A percentile compares a stretch with the other conserved stretches of the same genome.
phyloP scores from a whole-genome alignment of 2,888 invertebrate species.

The Cheilosia vulpina region DNA sequence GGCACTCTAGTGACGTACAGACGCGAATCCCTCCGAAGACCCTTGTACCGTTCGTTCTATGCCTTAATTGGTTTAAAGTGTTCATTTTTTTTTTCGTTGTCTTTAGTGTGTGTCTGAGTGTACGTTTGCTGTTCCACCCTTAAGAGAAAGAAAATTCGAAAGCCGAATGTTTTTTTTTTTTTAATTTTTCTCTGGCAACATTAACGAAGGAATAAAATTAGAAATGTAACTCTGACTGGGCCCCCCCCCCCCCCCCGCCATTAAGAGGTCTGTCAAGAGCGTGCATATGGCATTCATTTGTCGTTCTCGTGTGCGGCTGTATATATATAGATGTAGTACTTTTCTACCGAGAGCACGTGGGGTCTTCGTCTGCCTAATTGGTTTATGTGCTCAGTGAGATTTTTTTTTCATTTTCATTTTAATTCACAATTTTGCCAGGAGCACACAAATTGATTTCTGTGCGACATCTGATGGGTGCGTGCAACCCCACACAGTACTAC shows the following conservation, averaged over 20 bases:
- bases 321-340: background rate
- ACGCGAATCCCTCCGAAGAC: slow-evolving; percentile 36
- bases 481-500: background rate
- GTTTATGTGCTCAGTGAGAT: slow-evolving; percentile 37
- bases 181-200: slow-evolving; percentile 8
- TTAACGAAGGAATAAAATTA: slow-evolving; percentile 46
- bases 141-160: slow-evolving; percentile 21
- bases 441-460: slow-evolving; percentile 44
- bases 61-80: slow-evolving; percentile 68
- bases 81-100: slow-evolving; percentile 29
- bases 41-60: slow-evolving; percentile 14
- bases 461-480: slow-evolving; percentile 37
- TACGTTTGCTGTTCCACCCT: slow-evolving; percentile 16
- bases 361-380: slow-evolving; percentile 58
- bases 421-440: slow-evolving; percentile 7
- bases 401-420: slow-evolving; percentile 17
- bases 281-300: slow-evolving; percentile 60
- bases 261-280: slow-evolving; percentile 47
- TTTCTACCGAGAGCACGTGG: slow-evolving; percentile 48
- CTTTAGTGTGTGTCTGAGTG: slow-evolving; percentile 1
- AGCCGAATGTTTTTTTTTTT: background rate
- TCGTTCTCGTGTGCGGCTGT: slow-evolving; percentile 5
- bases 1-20: slow-evolving; percentile 41
- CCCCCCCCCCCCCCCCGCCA: slow-evolving; percentile 16
- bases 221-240: slow-evolving; percentile 33